These are phyloP conservation scores for Apostichopus japonicus DNA, from an alignment of 35 echinoderm and acorn worm species.

Conservation along the genomic window DNA sequence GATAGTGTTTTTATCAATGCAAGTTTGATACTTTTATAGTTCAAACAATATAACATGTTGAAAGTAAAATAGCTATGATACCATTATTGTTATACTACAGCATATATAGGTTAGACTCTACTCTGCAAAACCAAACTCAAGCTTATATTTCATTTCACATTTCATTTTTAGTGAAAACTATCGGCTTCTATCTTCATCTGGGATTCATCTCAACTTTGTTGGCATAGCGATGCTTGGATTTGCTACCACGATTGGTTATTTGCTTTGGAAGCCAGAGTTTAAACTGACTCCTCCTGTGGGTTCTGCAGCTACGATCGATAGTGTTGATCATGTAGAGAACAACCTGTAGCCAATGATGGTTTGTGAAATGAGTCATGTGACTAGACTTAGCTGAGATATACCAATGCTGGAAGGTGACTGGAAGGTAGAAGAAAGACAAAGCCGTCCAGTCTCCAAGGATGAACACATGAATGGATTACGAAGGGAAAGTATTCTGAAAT, in stretches of 20 bases:
- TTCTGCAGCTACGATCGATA: background rate
- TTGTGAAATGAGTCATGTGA: background rate
- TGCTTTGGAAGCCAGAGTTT: slow-evolving; percentile 45
- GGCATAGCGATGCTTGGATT: slow-evolving; percentile 15
- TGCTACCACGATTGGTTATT: slow-evolving; percentile 8
- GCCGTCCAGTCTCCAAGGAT: background rate
- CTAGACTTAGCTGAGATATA: background rate
- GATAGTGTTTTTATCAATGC: too few relatives aligned
- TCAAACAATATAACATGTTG: too few relatives aligned
- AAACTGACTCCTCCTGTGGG: slow-evolving; percentile 39
- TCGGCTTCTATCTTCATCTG: background rate
- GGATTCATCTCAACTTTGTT: slow-evolving; percentile 32
- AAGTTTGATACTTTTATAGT: too few relatives aligned
- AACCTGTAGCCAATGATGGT: slow-evolving; percentile 13
- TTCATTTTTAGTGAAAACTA: background rate
- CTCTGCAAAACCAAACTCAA: too few relatives aligned
- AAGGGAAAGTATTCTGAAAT: background rate
- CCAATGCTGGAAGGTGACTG: background rate
- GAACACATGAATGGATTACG: background rate
- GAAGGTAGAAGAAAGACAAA: background rate
- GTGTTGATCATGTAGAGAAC: background rate
- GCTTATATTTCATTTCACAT: background rate
- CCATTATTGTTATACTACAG: too few relatives aligned
- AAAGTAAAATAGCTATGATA: too few relatives aligned
- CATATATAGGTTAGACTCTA: too few relatives aligned